Conservation (phyloP, 2,113 vertebrate genomes). For the Sebastes schlegelii region DNA sequence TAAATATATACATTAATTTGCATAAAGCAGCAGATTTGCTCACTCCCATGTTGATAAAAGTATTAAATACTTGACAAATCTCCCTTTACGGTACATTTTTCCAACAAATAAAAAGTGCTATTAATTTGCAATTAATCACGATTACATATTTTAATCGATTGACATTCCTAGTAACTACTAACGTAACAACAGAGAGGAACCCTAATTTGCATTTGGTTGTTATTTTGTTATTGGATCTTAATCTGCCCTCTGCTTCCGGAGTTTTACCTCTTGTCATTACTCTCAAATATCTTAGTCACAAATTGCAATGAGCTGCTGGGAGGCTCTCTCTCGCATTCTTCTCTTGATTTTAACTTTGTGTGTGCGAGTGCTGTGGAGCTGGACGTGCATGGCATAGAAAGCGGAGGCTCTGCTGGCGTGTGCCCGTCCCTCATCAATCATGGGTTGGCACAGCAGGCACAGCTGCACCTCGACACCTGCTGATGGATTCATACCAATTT, state of each 20-base stretch:
- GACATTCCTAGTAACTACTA: neutral
- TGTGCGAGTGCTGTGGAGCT: conserved; percentile 3
- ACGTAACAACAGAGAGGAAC: neutral
- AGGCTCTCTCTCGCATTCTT: neutral
- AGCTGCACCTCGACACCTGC: conserved; percentile 76
- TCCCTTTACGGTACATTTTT: no score
- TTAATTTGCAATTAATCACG: no score
- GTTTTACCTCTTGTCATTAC: neutral
- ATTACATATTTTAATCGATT: no score
- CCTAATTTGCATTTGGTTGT: neutral
- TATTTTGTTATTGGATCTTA: neutral
- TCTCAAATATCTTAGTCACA: conserved; percentile 1
- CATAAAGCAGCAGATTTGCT: no score
- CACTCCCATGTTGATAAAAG: no score
- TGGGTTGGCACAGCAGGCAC: conserved; percentile 67
- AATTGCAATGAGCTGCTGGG: conserved; percentile 39
- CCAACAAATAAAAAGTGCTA: no score
- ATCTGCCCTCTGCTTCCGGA: neutral
- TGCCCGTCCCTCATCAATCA: conserved; percentile 79
- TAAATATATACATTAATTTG: no score
- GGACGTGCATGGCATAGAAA: conserved; percentile 51
- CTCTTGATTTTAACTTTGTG: neutral
- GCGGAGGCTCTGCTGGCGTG: conserved; percentile 64
- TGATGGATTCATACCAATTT: conserved; percentile 84
- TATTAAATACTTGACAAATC: no score